Conservation (phyloP, 2,888 invertebrate species). For the Pyrgus malvae region DNA sequence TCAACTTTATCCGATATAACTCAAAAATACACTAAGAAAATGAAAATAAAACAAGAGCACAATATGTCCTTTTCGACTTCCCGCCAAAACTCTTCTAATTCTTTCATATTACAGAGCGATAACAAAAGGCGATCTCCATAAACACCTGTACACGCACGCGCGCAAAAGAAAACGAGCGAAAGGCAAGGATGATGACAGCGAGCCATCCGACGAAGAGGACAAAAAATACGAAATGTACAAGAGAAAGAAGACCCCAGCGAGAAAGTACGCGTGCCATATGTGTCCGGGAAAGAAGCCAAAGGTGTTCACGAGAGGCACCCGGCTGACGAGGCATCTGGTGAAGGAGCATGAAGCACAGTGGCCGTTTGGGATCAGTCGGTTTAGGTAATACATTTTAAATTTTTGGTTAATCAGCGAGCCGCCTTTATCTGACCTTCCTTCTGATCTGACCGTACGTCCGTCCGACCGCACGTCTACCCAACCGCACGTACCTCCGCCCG, state of each 20-base stretch:
- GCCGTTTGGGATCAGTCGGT: slow-evolving; percentile 89
- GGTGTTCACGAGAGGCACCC: slow-evolving; percentile 83
- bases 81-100: too few species aligned
- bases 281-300: slow-evolving; percentile 81
- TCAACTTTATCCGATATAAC: too few species aligned
- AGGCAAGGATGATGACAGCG: slow-evolving; percentile 34
- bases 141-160: slow-evolving; percentile 78
- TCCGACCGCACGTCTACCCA: too few species aligned
- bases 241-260: slow-evolving; percentile 50
- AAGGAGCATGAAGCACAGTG: slow-evolving; percentile 87
- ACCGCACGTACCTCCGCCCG: too few species aligned
- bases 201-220: slow-evolving; percentile 46
- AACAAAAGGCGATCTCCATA: slow-evolving; percentile 80
- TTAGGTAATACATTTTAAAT: slow-evolving; percentile 72
- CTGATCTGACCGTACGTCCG: too few species aligned
- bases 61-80: too few species aligned
- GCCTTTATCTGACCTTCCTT: too few species aligned
- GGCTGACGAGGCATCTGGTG: slow-evolving; percentile 87
- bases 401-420: background rate
- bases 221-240: slow-evolving; percentile 41
- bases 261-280: slow-evolving; percentile 85
- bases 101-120: slow-evolving; percentile 73
- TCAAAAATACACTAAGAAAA: too few species aligned
- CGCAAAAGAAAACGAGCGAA: slow-evolving; percentile 42
- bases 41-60: too few species aligned